phyloP scores from a whole-genome alignment of 1,140 invertebrate species.

The Cydia amplana region DNA sequence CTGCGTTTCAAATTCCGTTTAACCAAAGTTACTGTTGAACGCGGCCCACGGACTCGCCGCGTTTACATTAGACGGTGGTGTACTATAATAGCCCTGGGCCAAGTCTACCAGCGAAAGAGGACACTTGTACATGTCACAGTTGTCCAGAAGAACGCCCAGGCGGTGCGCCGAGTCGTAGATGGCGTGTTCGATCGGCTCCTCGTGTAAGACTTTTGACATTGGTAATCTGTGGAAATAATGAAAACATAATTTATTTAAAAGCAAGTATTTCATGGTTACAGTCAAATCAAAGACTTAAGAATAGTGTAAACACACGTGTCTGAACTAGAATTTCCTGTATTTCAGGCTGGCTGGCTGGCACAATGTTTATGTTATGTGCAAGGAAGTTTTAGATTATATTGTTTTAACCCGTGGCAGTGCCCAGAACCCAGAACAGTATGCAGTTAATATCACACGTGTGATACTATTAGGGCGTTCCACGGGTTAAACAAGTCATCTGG shows the following conservation, averaged over 20 bases:
- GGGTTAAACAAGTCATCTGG: too few relatives aligned
- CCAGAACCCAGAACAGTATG: too few relatives aligned
- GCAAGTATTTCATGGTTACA: too few relatives aligned
- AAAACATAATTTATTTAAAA: neutral
- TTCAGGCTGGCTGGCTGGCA: too few relatives aligned
- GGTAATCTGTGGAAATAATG: conserved; percentile 80
- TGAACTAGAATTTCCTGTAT: too few relatives aligned
- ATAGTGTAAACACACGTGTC: too few relatives aligned
- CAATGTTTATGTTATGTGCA: too few relatives aligned
- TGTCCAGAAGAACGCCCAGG: conserved; percentile 73
- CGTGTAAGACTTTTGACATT: conserved; percentile 80
- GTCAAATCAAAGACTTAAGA: too few relatives aligned
- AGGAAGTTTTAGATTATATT: too few relatives aligned
- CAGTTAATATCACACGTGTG: too few relatives aligned
- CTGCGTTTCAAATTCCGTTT: conserved; percentile 24
- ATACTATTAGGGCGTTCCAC: too few relatives aligned
- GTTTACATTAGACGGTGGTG: conserved; percentile 57
- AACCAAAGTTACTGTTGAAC: conserved; percentile 61
- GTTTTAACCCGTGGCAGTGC: too few relatives aligned
- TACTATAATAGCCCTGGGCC: conserved; percentile 85
- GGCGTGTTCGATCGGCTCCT: conserved; percentile 84
- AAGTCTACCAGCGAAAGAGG: conserved; percentile 87
- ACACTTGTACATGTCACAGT: conserved; percentile 84
- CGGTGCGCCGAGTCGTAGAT: conserved; percentile 84
- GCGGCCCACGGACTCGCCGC: conserved; percentile 57